Conservation (phyloP, 2,113 vertebrate species). For the Micromys minutus region DNA sequence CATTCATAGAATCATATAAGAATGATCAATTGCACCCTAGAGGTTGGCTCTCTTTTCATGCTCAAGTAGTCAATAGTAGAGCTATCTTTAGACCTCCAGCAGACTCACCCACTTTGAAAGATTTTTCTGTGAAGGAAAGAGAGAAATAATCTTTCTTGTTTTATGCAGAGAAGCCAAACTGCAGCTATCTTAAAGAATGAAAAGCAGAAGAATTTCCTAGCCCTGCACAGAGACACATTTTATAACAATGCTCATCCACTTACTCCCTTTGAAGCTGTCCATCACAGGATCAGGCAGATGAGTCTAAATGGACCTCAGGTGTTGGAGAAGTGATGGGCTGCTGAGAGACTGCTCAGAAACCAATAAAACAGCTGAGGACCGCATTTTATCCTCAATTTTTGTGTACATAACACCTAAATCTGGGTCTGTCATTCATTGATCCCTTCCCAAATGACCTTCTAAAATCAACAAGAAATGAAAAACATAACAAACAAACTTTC, state of each 20-base stretch:
- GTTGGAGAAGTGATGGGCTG: slow-evolving; percentile 14
- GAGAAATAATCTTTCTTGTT: neutral
- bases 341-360: slow-evolving; percentile 49
- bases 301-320: slow-evolving; percentile 61
- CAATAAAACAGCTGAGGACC: slow-evolving; percentile 59
- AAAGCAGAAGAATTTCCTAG: neutral
- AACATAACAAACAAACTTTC: neutral
- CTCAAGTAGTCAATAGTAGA: neutral
- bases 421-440: neutral
- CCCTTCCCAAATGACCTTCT: neutral
- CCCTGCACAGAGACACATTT: neutral
- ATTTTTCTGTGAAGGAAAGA: neutral
- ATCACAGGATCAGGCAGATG: neutral
- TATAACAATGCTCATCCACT: neutral
- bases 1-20: neutral
- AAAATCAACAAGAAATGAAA: neutral
- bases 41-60: neutral
- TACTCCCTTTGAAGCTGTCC: neutral
- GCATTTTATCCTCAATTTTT: slow-evolving; percentile 4
- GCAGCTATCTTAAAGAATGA: neutral
- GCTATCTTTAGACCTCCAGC: neutral
- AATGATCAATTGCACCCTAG: neutral
- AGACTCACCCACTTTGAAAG: neutral
- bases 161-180: neutral
- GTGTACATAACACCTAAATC: neutral